Conservation (phyloP, 1,140 invertebrate species). For the Geopemphigus sp. region DNA sequence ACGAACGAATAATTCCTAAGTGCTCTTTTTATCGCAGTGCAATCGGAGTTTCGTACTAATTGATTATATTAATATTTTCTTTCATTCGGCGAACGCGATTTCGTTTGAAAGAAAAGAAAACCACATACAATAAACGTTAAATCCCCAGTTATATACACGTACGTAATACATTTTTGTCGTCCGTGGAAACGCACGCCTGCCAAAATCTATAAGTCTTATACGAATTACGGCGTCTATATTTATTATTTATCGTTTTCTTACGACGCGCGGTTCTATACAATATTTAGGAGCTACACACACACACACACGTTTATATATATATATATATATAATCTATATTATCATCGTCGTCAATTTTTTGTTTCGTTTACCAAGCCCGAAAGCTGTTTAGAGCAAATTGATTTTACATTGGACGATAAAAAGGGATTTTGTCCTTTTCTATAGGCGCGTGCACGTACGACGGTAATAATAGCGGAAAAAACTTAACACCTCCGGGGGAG, state of each 20-base stretch:
- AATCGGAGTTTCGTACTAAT: no score
- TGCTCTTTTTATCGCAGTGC: no score
- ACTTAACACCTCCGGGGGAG: not conserved
- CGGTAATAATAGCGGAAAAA: conserved; percentile 26
- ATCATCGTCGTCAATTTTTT: not conserved
- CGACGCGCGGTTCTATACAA: no score
- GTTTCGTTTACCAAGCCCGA: not conserved
- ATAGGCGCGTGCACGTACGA: not conserved
- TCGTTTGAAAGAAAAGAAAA: not conserved
- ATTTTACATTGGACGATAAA: conserved; percentile 19
- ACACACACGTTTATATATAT: no score
- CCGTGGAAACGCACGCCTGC: not conserved
- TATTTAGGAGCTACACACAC: conserved; percentile 10
- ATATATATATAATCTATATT: no score
- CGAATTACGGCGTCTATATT: not conserved
- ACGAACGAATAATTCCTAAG: no score
- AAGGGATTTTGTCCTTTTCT: conserved; percentile 15
- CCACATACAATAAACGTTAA: not conserved
- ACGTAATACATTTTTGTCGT: no score
- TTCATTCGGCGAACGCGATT: no score
- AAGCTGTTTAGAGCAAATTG: conserved; percentile 15
- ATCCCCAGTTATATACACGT: no score
- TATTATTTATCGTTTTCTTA: conserved; percentile 5
- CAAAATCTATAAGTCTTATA: not conserved
- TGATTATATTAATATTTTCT: no score